These are phyloP conservation scores for Rhingia rostrata DNA, from an alignment of 2,888 invertebrate species.

Conservation along the genomic window DNA sequence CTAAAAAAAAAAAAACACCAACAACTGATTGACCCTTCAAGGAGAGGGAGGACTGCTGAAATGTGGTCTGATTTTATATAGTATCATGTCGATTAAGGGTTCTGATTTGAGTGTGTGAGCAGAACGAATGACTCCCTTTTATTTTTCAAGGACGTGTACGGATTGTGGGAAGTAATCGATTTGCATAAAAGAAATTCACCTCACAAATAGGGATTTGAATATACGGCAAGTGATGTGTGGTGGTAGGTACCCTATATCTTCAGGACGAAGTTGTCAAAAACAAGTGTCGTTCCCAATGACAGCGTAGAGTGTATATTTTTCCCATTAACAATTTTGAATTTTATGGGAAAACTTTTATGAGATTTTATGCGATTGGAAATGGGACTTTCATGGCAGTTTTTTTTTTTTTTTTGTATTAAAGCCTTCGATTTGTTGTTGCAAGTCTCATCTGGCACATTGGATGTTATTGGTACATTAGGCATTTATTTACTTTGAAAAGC, in stretches of 20 bases:
- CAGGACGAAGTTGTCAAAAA: slow-evolving; percentile 4
- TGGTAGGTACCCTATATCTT: neutral
- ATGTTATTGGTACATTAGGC: slow-evolving; percentile 21
- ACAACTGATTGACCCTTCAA: slow-evolving; percentile 54
- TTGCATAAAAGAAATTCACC: slow-evolving; percentile 40
- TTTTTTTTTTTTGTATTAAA: slow-evolving; percentile 34
- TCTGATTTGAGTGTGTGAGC: slow-evolving; percentile 40
- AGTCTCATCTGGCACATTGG: slow-evolving; percentile 13
- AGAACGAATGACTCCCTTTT: neutral
- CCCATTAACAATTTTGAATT: slow-evolving; percentile 64
- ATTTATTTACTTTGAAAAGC: slow-evolving; percentile 19
- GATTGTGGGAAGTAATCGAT: slow-evolving; percentile 28
- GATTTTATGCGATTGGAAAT: slow-evolving; percentile 60
- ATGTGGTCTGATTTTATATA: slow-evolving; percentile 60
- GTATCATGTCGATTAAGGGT: slow-evolving; percentile 54
- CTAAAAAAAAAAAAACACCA: slow-evolving; percentile 35
- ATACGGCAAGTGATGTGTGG: slow-evolving; percentile 9
- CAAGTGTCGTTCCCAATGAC: slow-evolving; percentile 25
- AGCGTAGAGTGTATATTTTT: slow-evolving; percentile 51
- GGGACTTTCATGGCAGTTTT: slow-evolving; percentile 37
- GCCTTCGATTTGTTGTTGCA: slow-evolving; percentile 50
- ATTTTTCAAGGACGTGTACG: neutral
- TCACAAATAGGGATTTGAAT: slow-evolving; percentile 38
- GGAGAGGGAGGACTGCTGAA: slow-evolving; percentile 19
- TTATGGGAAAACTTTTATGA: slow-evolving; percentile 70